phyloP scores from a whole-genome alignment of 2,113 vertebrate genomes.

The Leptobrachium leishanense region DNA sequence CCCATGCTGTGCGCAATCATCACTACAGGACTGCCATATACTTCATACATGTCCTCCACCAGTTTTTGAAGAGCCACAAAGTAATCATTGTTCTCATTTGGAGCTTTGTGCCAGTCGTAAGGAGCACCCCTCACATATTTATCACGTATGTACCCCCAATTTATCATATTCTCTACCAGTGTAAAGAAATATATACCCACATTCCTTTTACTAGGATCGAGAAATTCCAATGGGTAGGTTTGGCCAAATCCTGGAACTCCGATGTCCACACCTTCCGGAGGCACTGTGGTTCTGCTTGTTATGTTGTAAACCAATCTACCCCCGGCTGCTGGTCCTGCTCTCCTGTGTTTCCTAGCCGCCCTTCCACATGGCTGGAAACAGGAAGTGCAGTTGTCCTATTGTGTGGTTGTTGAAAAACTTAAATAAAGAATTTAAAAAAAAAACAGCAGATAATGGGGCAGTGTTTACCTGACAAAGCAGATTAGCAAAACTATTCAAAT shows the following conservation, averaged over 20 bases:
- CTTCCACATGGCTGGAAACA: no score
- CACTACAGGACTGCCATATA: slow-evolving; percentile 82
- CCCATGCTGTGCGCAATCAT: slow-evolving; percentile 98
- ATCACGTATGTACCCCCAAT: slow-evolving; percentile 87
- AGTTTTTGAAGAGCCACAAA: slow-evolving; percentile 84
- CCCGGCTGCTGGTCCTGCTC: no score
- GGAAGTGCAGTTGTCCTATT: no score
- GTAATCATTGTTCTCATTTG: slow-evolving; percentile 90
- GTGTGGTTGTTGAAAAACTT: no score
- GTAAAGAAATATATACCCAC: slow-evolving; percentile 93
- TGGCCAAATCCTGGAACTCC: slow-evolving; percentile 89
- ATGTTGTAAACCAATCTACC: slow-evolving; percentile 85
- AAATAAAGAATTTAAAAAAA: no score
- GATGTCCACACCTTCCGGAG: slow-evolving; percentile 86
- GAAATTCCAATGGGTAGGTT: slow-evolving; percentile 87
- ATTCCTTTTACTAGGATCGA: slow-evolving; percentile 88
- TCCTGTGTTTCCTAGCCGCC: no score
- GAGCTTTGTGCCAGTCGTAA: slow-evolving; percentile 96
- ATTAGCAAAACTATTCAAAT: no score
- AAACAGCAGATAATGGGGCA: no score
- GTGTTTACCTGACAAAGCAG: no score
- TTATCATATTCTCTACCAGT: slow-evolving; percentile 84
- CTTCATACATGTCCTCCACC: slow-evolving; percentile 88
- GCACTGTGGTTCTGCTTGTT: slow-evolving; percentile 74
- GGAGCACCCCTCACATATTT: slow-evolving; percentile 88